Base-by-base conservation (phyloP, 2,888 invertebrate genomes). In the Zhuqinia jingwanae region DNA sequence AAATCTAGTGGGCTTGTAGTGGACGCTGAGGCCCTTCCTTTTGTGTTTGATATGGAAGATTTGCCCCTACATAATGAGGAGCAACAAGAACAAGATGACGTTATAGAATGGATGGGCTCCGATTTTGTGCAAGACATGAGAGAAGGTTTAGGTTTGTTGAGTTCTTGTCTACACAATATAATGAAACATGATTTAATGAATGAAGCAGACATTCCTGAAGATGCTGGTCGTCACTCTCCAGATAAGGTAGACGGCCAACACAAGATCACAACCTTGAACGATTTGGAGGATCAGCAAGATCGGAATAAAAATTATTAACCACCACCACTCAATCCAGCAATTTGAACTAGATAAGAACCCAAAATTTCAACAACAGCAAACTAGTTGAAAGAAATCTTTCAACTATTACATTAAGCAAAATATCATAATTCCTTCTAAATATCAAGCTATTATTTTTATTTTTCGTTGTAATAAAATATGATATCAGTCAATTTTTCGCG, bases 201-300 rank as follows among this genome's bases (percentile, higher is more conserved):
- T 42, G 68, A 36, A 1, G 47, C 17, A 17, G 5, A 10, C 13
- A 11, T n/a, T n/a, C 53, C 27, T n/a, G 53, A 30, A 10, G 5
- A 79, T 30, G 60, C 50, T 11, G 53, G 36, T 36, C 36, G 36
- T 8, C 36, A 53, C 6, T 15, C 3, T 20, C 81, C 63, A 0
- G 81, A 58, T 17, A 81, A 81, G 56, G 70, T 73, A 22, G 56
- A 45, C 1, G 81, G 70, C 1, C 81, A 81, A 30, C 81, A 81
- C 42, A 25, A 56, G 6, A 81, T 81, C 25, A 27, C 56, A 10
- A 81, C 81, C 0, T 47, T 81, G 27, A 81, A 70, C 45, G 70
- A 70, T 25, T 22, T 56, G 11, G 42, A 47, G 0, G 13, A 50
- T 8, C 17, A 45, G 13, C 0, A 13, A 42, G 68, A 68, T 20